A percentile compares a stretch with the other conserved stretches of the same genome.
phyloP scores from a whole-genome alignment of 2,888 invertebrate genomes.

The Thymelicus acteon region DNA sequence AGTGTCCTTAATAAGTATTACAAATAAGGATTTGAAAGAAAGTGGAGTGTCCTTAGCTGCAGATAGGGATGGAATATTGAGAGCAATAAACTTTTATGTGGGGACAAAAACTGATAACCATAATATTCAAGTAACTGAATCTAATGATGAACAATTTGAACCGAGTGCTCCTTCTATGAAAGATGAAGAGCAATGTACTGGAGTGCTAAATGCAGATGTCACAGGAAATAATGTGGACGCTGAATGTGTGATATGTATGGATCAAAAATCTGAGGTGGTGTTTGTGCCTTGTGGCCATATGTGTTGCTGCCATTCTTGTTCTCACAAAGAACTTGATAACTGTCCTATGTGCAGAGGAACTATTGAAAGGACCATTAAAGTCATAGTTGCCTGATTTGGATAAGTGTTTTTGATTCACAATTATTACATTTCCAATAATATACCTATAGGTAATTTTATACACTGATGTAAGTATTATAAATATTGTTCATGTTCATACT shows the following conservation, averaged over 20 bases:
- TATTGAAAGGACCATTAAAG: conserved; percentile 89
- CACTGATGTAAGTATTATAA: not conserved
- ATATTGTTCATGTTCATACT: not conserved
- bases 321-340: conserved; percentile 80
- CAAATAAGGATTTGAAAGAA: conserved; percentile 81
- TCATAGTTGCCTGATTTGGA: conserved; percentile 80
- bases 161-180: conserved; percentile 60
- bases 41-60: conserved; percentile 83
- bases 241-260: conserved; percentile 95
- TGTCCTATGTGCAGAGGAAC: conserved; percentile 92
- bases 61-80: conserved; percentile 86
- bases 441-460: not conserved
- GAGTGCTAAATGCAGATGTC: conserved; percentile 62
- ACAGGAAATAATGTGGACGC: conserved; percentile 67
- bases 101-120: conserved; percentile 63
- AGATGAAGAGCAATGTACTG: conserved; percentile 60
- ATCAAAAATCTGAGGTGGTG: conserved; percentile 88
- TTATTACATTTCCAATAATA: no score
- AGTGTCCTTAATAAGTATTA: conserved; percentile 80
- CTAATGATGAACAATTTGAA: conserved; percentile 44
- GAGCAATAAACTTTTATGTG: conserved; percentile 86
- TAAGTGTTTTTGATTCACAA: not conserved
- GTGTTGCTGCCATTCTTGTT: conserved; percentile 91
- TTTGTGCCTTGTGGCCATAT: conserved; percentile 95
- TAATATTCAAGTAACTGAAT: conserved; percentile 47